A percentile compares a stretch with the other conserved stretches of the same genome.
phyloP scores from a whole-genome alignment of 2,888 invertebrate genomes.

The Salpingus planirostris region DNA sequence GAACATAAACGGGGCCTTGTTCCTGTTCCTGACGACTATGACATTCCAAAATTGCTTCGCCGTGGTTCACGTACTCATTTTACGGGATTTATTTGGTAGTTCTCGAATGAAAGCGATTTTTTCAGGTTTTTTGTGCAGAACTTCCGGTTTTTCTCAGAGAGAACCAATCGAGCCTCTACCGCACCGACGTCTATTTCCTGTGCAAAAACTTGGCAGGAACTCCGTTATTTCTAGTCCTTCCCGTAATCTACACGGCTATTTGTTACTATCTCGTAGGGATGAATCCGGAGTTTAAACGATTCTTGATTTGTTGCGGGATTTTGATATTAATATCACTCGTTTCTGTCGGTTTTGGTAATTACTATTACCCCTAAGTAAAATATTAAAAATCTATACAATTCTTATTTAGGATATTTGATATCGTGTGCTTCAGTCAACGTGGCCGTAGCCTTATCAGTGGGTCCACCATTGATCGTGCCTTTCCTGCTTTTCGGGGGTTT shows the following conservation, averaged over 20 bases:
- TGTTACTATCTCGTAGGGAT: constrained; percentile 86
- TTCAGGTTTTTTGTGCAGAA: constrained; percentile 81
- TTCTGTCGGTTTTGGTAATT: constrained; percentile 79
- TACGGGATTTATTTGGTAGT: no score
- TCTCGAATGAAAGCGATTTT: no score
- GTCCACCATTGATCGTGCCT: constrained; percentile 87
- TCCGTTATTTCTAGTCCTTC: constrained; percentile 77
- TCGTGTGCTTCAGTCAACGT: constrained; percentile 77
- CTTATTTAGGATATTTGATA: constrained; percentile 70
- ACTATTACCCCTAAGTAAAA: no score
- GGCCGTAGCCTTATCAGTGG: constrained; percentile 82
- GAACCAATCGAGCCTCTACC: constrained; percentile 82
- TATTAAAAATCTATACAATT: constrained; percentile 1
- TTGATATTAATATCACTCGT: constrained; percentile 80
- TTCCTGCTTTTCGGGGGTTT: constrained; percentile 93
- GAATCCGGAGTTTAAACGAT: constrained; percentile 56
- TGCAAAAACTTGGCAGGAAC: constrained; percentile 85
- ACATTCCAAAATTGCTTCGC: constrained; percentile 94
- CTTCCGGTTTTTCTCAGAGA: constrained; percentile 84
- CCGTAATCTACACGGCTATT: constrained; percentile 71
- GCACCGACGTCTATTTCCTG: constrained; percentile 83
- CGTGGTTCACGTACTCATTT: constrained; percentile 86
- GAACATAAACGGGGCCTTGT: constrained; percentile 90
- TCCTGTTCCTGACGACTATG: constrained; percentile 84
- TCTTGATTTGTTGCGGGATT: constrained; percentile 66